Evolutionary conservation across 2,113 vertebrate genomes (phyloP).

Genomic region (Leptosomus discolor): DNA sequence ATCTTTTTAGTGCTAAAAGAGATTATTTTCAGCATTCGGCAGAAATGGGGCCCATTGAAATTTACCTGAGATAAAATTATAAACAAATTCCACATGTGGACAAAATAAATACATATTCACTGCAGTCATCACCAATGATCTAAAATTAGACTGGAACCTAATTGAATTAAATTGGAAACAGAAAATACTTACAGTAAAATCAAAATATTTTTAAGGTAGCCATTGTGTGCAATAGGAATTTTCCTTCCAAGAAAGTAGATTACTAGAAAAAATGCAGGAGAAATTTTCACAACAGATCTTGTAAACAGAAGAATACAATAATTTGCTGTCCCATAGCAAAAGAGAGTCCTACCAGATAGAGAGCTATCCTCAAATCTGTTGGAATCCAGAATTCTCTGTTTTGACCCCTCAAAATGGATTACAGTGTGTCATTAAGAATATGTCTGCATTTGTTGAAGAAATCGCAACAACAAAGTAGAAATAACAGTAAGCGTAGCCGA

Average conservation of each 20-base stretch:
- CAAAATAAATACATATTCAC: neutral
- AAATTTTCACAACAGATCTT: neutral
- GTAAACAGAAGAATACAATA: neutral
- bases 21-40: neutral
- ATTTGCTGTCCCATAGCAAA: neutral
- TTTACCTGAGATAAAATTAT: neutral
- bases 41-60: neutral
- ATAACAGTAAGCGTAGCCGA: neutral
- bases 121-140: neutral
- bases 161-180: neutral
- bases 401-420: neutral
- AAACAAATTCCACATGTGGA: neutral
- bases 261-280: neutral
- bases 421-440: neutral
- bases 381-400: neutral
- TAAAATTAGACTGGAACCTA: neutral
- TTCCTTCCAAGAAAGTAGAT: neutral
- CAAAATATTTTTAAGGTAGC: neutral
- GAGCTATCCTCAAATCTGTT: neutral
- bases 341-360: neutral
- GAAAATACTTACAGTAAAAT: neutral
- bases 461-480: neutral
- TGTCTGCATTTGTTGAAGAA: neutral
- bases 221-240: neutral
- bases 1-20: neutral